Percentiles rank a stretch among this genome's conserved stretches.
These are phyloP conservation scores for Ladona fulva DNA, from an alignment of 1,140 invertebrate species.

Conservation along the genomic window DNA sequence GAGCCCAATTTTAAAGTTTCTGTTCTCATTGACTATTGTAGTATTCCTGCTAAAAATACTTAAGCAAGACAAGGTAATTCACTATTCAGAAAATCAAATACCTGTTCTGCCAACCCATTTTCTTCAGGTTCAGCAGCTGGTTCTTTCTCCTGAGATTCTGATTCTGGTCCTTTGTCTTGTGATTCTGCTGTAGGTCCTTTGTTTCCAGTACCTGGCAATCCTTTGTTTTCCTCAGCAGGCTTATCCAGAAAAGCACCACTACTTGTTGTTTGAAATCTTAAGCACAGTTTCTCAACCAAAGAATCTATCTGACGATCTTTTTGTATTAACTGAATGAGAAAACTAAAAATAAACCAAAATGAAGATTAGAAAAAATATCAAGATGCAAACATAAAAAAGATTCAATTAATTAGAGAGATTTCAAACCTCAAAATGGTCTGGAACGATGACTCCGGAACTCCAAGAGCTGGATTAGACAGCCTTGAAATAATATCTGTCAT, in stretches of 20 bases:
- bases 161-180: too few relatives aligned
- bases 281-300: slow-evolving; percentile 79
- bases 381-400: background rate
- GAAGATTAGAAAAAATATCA: slow-evolving; percentile 18
- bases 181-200: too few relatives aligned
- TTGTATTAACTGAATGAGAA: slow-evolving; percentile 69
- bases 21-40: too few relatives aligned
- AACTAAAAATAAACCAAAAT: slow-evolving; percentile 44
- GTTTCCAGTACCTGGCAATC: too few relatives aligned
- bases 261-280: slow-evolving; percentile 62
- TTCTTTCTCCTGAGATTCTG: too few relatives aligned
- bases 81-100: too few relatives aligned
- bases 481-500: slow-evolving; percentile 90
- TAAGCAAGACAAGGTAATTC: too few relatives aligned
- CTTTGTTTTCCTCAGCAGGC: background rate
- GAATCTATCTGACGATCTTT: slow-evolving; percentile 82
- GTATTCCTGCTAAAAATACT: too few relatives aligned
- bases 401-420: slow-evolving; percentile 13
- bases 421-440: slow-evolving; percentile 70
- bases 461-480: slow-evolving; percentile 64
- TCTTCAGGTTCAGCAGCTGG: too few relatives aligned
- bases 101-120: too few relatives aligned
- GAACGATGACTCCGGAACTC: slow-evolving; percentile 67
- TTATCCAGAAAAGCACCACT: slow-evolving; percentile 35
- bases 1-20: too few relatives aligned